A percentile compares a stretch with the other conserved stretches of the same genome.
phyloP scores from a whole-genome alignment of 2,113 vertebrate species.

The Nothobranchius furzeri region DNA sequence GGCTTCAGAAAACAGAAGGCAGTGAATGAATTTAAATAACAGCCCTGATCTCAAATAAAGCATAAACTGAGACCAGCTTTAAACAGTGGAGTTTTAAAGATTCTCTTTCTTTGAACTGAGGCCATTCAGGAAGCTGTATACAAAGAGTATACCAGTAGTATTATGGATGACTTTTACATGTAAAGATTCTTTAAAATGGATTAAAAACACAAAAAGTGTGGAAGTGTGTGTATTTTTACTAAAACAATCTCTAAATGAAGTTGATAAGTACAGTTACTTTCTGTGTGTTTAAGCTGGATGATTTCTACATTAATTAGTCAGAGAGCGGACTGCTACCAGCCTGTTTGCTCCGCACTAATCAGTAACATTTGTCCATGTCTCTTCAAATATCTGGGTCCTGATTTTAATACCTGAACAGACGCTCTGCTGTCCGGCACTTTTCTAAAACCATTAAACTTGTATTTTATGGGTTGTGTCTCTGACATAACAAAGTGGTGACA shows the following conservation, averaged over 20 bases:
- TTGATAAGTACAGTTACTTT: conserved; percentile 6
- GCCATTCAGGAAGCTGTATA: too few species aligned
- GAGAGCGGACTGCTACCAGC: conserved; percentile 3
- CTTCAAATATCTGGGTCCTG: conserved; percentile 33
- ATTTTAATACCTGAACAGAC: conserved; percentile 41
- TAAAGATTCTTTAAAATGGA: too few species aligned
- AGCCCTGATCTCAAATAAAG: too few species aligned
- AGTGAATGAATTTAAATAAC: too few species aligned
- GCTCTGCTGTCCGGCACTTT: background rate
- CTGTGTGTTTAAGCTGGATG: background rate
- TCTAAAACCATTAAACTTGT: background rate
- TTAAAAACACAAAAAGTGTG: too few species aligned
- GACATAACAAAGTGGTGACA: conserved; percentile 66
- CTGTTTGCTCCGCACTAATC: conserved; percentile 2
- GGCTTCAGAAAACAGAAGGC: too few species aligned
- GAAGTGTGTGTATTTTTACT: too few species aligned
- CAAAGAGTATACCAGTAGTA: too few species aligned
- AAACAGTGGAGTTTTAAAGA: too few species aligned
- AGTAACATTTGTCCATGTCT: conserved; percentile 1
- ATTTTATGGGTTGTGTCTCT: conserved; percentile 49
- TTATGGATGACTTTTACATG: too few species aligned
- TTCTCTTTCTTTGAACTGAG: too few species aligned
- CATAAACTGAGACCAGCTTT: too few species aligned
- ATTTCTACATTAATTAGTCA: conserved; percentile 23
- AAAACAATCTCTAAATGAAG: conserved; percentile 18